A percentile compares a stretch with the other conserved stretches of the same genome.
Conservation (phyloP, 1,140 invertebrate species). For the Nixonia krombeini region DNA sequence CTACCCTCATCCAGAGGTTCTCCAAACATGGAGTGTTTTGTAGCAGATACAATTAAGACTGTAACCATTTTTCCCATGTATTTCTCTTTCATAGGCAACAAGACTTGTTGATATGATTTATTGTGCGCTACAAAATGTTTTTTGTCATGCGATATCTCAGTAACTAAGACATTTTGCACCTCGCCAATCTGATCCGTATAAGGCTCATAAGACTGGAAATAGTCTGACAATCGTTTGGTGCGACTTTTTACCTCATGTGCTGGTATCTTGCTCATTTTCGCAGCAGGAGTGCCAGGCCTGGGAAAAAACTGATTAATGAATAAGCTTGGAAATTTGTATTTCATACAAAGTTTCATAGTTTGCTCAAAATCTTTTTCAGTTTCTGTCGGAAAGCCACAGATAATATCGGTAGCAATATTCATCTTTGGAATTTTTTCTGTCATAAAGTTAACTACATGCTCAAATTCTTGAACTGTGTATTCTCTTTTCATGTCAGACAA, state of each 20-base stretch:
- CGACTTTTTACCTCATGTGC: slow-evolving; percentile 90
- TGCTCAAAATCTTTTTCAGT: slow-evolving; percentile 92
- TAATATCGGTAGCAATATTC: slow-evolving; percentile 98
- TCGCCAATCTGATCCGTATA: slow-evolving; percentile 85
- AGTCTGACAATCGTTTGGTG: slow-evolving; percentile 89
- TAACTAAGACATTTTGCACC: slow-evolving; percentile 88
- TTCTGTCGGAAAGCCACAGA: slow-evolving; percentile 98
- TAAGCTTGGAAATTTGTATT: slow-evolving; percentile 93
- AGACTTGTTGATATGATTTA: slow-evolving; percentile 95
- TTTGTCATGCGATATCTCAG: slow-evolving; percentile 93
- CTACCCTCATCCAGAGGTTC: slow-evolving; percentile 73
- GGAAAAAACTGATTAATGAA: slow-evolving; percentile 99
- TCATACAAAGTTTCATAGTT: slow-evolving; percentile 86
- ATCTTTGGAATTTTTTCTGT: slow-evolving; percentile 84
- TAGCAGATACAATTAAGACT: slow-evolving; percentile 82
- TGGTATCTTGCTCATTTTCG: slow-evolving; percentile 86
- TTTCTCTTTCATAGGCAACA: slow-evolving; percentile 83
- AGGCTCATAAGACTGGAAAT: slow-evolving; percentile 93
- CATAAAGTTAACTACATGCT: slow-evolving; percentile 89
- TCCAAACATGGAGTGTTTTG: slow-evolving; percentile 91
- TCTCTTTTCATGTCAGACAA: slow-evolving; percentile 97
- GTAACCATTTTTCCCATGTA: slow-evolving; percentile 87
- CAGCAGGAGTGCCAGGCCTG: slow-evolving; percentile 94
- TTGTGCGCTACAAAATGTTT: slow-evolving; percentile 95
- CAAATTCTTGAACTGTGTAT: slow-evolving; percentile 91